phyloP scores from a whole-genome alignment of 2,113 vertebrate species.

The Apodemus speciosus region DNA sequence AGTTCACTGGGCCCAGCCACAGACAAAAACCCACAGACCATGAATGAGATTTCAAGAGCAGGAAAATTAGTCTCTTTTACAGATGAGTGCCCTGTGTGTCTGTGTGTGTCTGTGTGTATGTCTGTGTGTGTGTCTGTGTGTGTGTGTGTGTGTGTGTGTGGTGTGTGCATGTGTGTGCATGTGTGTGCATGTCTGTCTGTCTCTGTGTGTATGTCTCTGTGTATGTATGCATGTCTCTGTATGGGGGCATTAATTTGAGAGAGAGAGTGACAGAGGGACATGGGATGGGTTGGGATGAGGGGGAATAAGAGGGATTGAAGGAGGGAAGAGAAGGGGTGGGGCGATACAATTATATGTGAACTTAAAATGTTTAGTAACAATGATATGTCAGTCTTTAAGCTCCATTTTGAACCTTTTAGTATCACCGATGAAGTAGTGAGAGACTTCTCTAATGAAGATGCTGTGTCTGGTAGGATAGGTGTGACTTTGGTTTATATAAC shows the following conservation, averaged over 20 bases:
- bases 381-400: background rate
- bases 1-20: background rate
- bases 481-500: background rate
- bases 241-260: background rate
- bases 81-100: background rate
- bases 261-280: background rate
- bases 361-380: background rate
- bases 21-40: background rate
- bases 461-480: background rate
- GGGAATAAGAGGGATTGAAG: background rate
- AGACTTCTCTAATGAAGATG: background rate
- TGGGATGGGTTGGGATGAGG: background rate
- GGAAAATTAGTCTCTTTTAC: background rate
- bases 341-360: background rate
- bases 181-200: too few relatives aligned
- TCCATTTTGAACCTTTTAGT: background rate
- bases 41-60: background rate
- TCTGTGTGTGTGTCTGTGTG: too few relatives aligned
- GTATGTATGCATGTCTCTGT: background rate
- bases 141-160: background rate
- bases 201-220: background rate
- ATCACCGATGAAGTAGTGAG: background rate
- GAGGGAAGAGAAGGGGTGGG: background rate
- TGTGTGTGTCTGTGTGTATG: too few relatives aligned
- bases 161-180: background rate